phyloP scores from a whole-genome alignment of 2,888 invertebrate species.

The Papilio demoleus region DNA sequence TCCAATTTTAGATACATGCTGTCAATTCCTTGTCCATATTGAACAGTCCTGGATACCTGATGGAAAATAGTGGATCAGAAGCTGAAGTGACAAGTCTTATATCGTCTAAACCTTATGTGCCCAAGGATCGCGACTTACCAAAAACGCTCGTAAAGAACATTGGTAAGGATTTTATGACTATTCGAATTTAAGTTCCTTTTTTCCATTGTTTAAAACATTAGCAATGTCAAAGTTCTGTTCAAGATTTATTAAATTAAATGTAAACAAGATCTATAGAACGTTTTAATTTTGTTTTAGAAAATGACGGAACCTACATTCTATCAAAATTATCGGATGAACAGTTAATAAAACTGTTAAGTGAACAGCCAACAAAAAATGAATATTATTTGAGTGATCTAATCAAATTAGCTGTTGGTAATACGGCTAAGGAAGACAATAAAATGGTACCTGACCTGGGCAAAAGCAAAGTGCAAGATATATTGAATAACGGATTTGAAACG shows the following conservation, averaged over 20 bases:
- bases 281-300: slow-evolving; percentile 53
- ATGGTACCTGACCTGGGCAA: slow-evolving; percentile 35
- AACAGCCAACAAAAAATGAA: slow-evolving; percentile 62
- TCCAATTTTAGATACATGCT: slow-evolving; percentile 50
- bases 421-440: slow-evolving; percentile 44
- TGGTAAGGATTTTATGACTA: slow-evolving; percentile 62
- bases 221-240: too few relatives aligned
- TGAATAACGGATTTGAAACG: slow-evolving; percentile 41
- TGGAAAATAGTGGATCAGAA: slow-evolving; percentile 54
- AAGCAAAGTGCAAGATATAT: slow-evolving; percentile 30
- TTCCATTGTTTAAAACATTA: too few relatives aligned
- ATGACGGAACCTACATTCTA: slow-evolving; percentile 65
- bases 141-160: slow-evolving; percentile 56
- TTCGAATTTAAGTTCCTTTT: too few relatives aligned
- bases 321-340: slow-evolving; percentile 72
- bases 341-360: slow-evolving; percentile 64
- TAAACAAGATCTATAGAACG: not conserved
- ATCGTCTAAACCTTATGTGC: slow-evolving; percentile 63
- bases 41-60: slow-evolving; percentile 50
- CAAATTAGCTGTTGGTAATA: slow-evolving; percentile 54
- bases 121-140: slow-evolving; percentile 63
- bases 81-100: slow-evolving; percentile 62
- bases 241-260: too few relatives aligned
- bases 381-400: slow-evolving; percentile 66
- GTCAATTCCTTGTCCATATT: slow-evolving; percentile 52